phyloP scores from a whole-genome alignment of 2,113 vertebrate genomes.

The Platysteira castanea region DNA sequence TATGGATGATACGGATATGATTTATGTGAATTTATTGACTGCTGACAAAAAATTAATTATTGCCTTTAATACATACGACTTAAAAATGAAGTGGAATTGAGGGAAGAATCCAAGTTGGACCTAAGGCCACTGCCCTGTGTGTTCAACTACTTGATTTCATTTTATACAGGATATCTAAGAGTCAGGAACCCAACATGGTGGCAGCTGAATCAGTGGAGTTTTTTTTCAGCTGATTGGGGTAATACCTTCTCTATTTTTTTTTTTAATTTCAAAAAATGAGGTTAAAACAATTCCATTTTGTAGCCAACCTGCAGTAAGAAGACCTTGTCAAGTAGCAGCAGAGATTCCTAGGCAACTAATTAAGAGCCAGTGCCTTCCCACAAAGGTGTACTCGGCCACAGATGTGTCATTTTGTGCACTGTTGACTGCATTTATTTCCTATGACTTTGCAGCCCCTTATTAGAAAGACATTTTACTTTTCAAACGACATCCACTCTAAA shows the following conservation, averaged over 20 bases:
- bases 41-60: neutral
- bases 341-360: neutral
- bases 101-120: neutral
- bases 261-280: neutral
- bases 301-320: neutral
- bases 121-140: neutral
- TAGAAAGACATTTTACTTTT: neutral
- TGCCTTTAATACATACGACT: neutral
- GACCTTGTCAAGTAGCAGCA: neutral
- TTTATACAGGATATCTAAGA: neutral
- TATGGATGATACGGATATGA: neutral
- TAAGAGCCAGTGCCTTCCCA: neutral
- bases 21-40: neutral
- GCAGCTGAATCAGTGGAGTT: neutral
- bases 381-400: neutral
- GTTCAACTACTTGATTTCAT: neutral
- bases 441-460: neutral
- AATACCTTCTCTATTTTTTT: neutral
- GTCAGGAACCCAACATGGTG: neutral
- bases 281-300: neutral
- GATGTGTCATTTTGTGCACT: neutral
- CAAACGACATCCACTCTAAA: neutral
- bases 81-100: neutral
- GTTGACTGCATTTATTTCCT: neutral
- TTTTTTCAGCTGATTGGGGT: neutral